phyloP scores from a whole-genome alignment of 2,888 invertebrate genomes.

The Papilio protenor region DNA sequence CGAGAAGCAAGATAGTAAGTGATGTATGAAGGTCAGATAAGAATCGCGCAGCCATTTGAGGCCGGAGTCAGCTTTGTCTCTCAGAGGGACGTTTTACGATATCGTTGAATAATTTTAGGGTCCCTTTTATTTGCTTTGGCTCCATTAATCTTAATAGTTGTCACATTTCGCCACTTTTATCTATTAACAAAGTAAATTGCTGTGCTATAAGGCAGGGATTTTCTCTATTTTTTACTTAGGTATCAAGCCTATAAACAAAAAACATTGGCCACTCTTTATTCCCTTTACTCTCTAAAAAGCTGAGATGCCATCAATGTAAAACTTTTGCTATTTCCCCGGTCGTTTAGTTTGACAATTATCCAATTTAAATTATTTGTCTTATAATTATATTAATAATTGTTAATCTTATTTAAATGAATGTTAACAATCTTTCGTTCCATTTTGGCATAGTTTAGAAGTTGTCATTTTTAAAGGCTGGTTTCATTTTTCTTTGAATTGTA shows the following conservation, averaged over 20 bases:
- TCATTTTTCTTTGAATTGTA: slow-evolving; percentile 23
- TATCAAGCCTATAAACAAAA: neutral
- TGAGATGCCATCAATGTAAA: too few relatives aligned
- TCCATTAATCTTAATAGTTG: slow-evolving; percentile 30
- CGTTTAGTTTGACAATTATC: too few relatives aligned
- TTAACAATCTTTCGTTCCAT: neutral
- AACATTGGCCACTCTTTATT: neutral
- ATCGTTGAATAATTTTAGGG: slow-evolving; percentile 32
- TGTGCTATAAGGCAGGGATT: neutral
- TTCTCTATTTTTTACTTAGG: neutral
- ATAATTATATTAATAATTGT: too few relatives aligned
- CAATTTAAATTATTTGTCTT: too few relatives aligned
- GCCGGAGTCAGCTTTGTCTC: slow-evolving; percentile 30
- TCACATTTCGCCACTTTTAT: slow-evolving; percentile 25
- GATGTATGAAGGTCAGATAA: slow-evolving; percentile 36
- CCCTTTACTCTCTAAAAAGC: too few relatives aligned
- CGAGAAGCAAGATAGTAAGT: slow-evolving; percentile 31
- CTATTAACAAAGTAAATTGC: slow-evolving; percentile 18
- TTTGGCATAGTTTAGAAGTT: slow-evolving; percentile 9
- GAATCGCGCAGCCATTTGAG: slow-evolving; percentile 23
- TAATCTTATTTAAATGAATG: too few relatives aligned
- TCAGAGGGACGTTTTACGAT: slow-evolving; percentile 21
- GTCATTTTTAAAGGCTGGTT: slow-evolving; percentile 10
- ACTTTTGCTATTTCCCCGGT: too few relatives aligned
- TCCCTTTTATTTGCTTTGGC: slow-evolving; percentile 23